A percentile compares a stretch with the other conserved stretches of the same genome.
These are phyloP conservation scores for Brachypodius melanocephalos DNA, from an alignment of 2,113 vertebrate species.

Conservation along the genomic window DNA sequence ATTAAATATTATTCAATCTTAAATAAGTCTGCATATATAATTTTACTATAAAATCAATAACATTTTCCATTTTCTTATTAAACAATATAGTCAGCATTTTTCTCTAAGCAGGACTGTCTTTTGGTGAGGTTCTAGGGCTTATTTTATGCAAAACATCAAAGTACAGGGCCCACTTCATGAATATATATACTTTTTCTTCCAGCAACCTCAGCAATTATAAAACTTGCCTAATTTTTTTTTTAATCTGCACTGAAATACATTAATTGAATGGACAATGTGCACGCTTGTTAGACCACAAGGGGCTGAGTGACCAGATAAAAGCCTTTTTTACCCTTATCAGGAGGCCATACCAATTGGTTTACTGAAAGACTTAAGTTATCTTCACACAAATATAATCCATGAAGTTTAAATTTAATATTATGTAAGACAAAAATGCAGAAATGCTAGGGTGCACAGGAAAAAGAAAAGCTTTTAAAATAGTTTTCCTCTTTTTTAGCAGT, in stretches of 20 bases:
- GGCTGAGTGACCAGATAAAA: not conserved
- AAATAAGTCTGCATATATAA: conserved; percentile 19
- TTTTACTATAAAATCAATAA: conserved; percentile 40
- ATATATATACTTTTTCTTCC: not conserved
- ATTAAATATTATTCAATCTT: conserved; percentile 22
- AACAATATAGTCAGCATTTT: conserved; percentile 28
- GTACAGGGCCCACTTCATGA: not conserved
- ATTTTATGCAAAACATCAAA: conserved; percentile 14
- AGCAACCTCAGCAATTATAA: conserved; percentile 29
- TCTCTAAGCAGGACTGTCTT: not conserved
- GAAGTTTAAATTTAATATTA: not conserved
- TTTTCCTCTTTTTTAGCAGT: not conserved
- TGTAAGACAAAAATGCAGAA: not conserved
- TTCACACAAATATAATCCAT: not conserved
- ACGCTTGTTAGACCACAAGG: not conserved
- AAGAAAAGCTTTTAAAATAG: not conserved
- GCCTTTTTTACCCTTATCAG: not conserved
- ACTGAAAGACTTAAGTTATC: not conserved
- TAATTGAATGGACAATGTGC: not conserved
- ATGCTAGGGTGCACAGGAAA: not conserved
- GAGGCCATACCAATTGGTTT: not conserved
- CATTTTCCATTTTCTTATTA: conserved; percentile 15
- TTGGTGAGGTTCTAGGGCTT: not conserved
- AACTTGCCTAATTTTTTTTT: not conserved
- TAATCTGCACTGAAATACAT: not conserved